These are phyloP conservation scores for Istiophorus platypterus DNA, from an alignment of 2,113 vertebrate genomes.

Conservation along the genomic window DNA sequence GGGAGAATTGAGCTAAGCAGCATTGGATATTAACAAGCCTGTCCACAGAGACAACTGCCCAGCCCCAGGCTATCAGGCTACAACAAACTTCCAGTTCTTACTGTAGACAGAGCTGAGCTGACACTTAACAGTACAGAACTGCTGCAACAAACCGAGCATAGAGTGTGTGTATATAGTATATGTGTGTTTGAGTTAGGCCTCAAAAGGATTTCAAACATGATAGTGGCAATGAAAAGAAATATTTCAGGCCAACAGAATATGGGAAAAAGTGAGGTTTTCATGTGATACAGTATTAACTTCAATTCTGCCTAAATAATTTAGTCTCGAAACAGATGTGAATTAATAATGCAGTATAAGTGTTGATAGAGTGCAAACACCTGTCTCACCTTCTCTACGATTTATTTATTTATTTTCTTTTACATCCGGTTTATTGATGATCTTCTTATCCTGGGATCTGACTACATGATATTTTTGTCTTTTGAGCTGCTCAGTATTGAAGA, in stretches of 20 bases:
- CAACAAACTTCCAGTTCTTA: constrained; percentile 30
- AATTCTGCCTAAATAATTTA: constrained; percentile 32
- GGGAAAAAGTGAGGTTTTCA: neutral
- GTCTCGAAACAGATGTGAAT: constrained; percentile 13
- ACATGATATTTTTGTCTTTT: too few species aligned
- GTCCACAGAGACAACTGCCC: constrained; percentile 36
- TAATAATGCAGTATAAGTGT: neutral
- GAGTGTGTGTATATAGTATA: neutral
- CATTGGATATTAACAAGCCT: constrained; percentile 27
- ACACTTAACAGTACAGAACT: constrained; percentile 5
- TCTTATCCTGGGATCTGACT: too few species aligned
- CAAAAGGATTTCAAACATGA: neutral
- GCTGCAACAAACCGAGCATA: constrained; percentile 1
- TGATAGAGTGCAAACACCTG: neutral
- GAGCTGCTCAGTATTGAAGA: too few species aligned
- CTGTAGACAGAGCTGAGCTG: constrained; percentile 44
- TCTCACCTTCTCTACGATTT: too few species aligned
- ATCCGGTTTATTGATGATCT: neutral
- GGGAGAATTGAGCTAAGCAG: constrained; percentile 37
- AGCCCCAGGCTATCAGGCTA: constrained; percentile 13
- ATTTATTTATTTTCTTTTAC: too few species aligned
- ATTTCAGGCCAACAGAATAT: neutral
- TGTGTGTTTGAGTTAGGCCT: neutral
- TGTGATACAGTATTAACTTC: neutral
- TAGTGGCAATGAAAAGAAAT: neutral